Evolutionary conservation across 2,113 vertebrate genomes (phyloP).

Genomic region (Glareola pratincola): DNA sequence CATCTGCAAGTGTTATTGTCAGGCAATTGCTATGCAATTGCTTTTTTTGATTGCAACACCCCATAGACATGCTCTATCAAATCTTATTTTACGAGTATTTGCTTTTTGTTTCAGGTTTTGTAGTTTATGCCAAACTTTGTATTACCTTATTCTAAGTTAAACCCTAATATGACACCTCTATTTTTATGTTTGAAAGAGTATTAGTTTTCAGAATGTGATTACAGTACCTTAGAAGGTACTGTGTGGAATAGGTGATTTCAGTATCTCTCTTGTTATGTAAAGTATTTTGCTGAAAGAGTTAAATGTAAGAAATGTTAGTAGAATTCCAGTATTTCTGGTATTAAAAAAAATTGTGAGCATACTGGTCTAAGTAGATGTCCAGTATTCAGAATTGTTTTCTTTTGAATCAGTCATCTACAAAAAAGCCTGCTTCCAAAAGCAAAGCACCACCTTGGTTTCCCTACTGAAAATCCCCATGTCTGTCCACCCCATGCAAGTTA

Average conservation of each 20-base stretch:
- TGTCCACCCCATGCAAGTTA: fast-evolving
- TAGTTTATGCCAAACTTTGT: not conserved
- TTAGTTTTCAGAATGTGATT: not conserved
- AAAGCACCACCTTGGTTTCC: fast-evolving
- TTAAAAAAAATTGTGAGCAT: not conserved
- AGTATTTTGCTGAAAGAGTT: not conserved
- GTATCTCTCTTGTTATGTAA: not conserved
- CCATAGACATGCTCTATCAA: not conserved
- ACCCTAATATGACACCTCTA: not conserved
- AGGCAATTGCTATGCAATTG: not conserved
- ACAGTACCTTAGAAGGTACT: not conserved
- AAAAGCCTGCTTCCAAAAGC: not conserved
- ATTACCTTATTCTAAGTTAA: not conserved
- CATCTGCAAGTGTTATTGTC: not conserved
- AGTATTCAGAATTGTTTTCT: not conserved
- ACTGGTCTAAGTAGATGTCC: not conserved
- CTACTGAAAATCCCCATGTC: not conserved
- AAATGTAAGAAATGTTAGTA: not conserved
- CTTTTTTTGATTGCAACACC: not conserved
- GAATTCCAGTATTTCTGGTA: not conserved
- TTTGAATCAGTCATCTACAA: not conserved
- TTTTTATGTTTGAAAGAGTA: not conserved
- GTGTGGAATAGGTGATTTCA: not conserved
- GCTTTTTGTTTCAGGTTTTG: not conserved
- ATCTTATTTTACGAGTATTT: not conserved